These are phyloP conservation scores for Hephaestus fuliginosus DNA, from an alignment of 2,797 vertebrate genomes.

Conservation along the genomic window DNA sequence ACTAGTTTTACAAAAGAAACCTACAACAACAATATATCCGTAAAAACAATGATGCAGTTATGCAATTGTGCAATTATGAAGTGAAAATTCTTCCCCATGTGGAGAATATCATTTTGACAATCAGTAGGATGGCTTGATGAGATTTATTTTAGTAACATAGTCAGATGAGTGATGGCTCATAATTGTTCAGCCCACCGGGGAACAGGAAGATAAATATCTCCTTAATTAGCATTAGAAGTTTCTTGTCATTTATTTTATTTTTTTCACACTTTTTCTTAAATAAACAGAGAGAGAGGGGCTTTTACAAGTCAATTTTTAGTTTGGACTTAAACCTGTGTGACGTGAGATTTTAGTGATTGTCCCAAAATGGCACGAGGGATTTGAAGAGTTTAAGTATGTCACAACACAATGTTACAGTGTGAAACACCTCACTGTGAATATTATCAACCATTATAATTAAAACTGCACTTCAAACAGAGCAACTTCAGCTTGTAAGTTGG, in stretches of 20 bases:
- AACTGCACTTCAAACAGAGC: slow-evolving; percentile 63
- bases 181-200: slow-evolving; percentile 56
- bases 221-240: slow-evolving; percentile 40
- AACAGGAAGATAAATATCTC: slow-evolving; percentile 41
- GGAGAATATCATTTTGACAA: slow-evolving; percentile 23
- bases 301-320: not conserved
- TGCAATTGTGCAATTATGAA: no score
- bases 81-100: slow-evolving; percentile 6
- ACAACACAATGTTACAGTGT: slow-evolving; percentile 61
- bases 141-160: slow-evolving; percentile 32
- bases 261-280: not conserved
- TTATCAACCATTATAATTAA: slow-evolving; percentile 74
- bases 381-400: not conserved
- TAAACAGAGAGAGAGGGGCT: not conserved
- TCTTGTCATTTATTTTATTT: not conserved
- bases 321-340: not conserved
- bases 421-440: slow-evolving; percentile 61
- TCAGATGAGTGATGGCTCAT: slow-evolving; percentile 50
- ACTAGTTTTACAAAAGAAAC: no score
- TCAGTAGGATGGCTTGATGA: slow-evolving; percentile 45
- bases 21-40: no score
- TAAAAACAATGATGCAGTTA: no score
- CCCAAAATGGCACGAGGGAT: not conserved
- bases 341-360: not conserved
- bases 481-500: slow-evolving; percentile 49